These are phyloP conservation scores for Vidua chalybeata DNA, from an alignment of 2,113 vertebrate species.

Conservation along the genomic window DNA sequence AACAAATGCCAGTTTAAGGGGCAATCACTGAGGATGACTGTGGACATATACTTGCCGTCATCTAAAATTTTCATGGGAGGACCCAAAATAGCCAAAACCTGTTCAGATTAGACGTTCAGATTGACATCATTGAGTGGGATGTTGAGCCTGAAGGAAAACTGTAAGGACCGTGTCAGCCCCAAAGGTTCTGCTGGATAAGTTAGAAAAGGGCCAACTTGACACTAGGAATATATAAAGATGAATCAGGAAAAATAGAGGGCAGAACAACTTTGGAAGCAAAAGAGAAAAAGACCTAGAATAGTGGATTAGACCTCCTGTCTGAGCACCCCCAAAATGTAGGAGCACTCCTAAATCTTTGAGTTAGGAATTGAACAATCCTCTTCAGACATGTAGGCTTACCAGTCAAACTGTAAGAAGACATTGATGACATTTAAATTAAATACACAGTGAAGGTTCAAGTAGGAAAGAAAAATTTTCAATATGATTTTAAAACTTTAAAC, in stretches of 20 bases:
- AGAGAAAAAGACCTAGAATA: background rate
- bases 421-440: background rate
- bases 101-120: background rate
- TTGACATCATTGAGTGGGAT: background rate
- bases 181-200: background rate
- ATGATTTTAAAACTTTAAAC: background rate
- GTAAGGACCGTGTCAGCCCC: background rate
- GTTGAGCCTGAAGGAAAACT: background rate
- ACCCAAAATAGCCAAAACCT: background rate
- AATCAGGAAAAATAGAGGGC: background rate
- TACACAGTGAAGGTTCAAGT: background rate
- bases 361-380: background rate
- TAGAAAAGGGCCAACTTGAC: background rate
- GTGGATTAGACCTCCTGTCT: background rate
- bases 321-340: background rate
- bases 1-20: background rate
- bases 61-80: background rate
- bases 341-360: background rate
- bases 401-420: background rate
- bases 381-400: background rate
- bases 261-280: background rate
- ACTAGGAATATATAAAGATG: background rate
- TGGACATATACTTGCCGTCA: background rate
- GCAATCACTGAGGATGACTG: background rate
- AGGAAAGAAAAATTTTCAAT: background rate